A percentile compares a stretch with the other conserved stretches of the same genome.
Evolutionary conservation across 2,797 vertebrate species (phyloP).

Genomic region (Lates japonicus): DNA sequence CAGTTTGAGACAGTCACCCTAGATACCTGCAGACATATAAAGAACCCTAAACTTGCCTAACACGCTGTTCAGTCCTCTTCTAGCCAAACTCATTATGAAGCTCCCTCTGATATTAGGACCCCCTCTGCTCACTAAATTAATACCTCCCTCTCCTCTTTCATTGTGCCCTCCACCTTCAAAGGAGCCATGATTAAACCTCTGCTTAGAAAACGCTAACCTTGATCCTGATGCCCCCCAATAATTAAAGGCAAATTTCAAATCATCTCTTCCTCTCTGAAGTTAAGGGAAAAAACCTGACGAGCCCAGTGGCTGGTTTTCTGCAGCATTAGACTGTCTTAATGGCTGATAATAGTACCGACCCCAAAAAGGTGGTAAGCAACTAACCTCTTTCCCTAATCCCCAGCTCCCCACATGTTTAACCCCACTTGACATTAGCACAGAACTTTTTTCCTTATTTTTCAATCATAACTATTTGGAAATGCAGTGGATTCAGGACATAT

Average conservation of each 20-base stretch:
- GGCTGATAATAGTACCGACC: background rate
- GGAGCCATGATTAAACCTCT: conserved; percentile 39
- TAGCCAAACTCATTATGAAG: conserved; percentile 22
- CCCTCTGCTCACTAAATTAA: conserved; percentile 21
- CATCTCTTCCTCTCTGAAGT: conserved; percentile 37
- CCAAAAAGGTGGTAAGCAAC: background rate
- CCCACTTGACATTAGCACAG: background rate
- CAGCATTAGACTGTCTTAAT: background rate
- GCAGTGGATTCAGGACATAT: too few species aligned
- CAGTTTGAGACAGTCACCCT: conserved; percentile 26
- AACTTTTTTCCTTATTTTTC: background rate
- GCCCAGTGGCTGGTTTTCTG: conserved; percentile 13
- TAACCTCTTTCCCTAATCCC: background rate
- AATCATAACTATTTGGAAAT: background rate
- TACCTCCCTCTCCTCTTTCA: conserved; percentile 12
- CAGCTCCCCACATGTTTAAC: background rate
- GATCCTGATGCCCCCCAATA: conserved; percentile 22
- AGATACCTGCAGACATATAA: conserved; percentile 30
- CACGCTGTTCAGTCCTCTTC: conserved; percentile 7
- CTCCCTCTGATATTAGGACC: conserved; percentile 30
- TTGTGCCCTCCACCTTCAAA: conserved; percentile 30
- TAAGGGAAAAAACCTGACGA: background rate
- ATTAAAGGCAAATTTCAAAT: conserved; percentile 46
- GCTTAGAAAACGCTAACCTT: conserved; percentile 29
- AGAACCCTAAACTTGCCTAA: conserved; percentile 1